Evolutionary conservation across 2,113 vertebrate genomes (phyloP), one percentile per base, ranked within the genome.

Genomic region (Barbus barbus): DNA sequence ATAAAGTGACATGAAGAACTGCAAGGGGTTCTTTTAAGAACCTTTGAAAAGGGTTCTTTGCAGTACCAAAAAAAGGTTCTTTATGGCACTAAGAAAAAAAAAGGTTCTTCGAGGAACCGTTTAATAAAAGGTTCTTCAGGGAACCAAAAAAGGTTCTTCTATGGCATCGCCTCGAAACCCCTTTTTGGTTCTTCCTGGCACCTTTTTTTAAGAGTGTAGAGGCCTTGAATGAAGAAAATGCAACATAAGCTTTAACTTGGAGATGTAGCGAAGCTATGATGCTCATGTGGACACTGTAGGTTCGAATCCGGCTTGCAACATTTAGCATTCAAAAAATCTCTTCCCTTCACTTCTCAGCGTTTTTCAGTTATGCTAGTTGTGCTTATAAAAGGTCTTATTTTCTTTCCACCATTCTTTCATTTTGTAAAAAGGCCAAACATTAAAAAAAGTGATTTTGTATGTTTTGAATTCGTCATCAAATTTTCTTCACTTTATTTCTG

Each of bases 351-450:
- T 72, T 24, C 38, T 2, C 36, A 72, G 2, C 14, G 1, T 38
- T 28, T 1, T 26, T 16, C 14, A 24, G 1, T 60, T 24, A 1
- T 44, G 58, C 22, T n/a, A 24, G 13, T 13, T 46, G 44, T 46
- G 44, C 14, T 18, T 41, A 4, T 6, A 18, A 16, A 63, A 31
- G 5, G 13, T 67, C 9, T 67, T 67, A 14, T 63, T 69, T 22
- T 22, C 20, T 41, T n/a, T n/a, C n/a, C n/a, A n/a, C n/a, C n/a
- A n/a, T n/a, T n/a, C n/a, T n/a, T n/a, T n/a, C n/a, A n/a, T n/a
- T n/a, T n/a, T n/a, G n/a, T n/a, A n/a, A n/a, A n/a, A 69, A 69
- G 65, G 65, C 33, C 65, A 71, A 71, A 71, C 33, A n/a, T n/a
- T 7, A 24, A 44, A 69, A 69, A 36, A 20, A 71, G 4, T 5